Evolutionary conservation across 2,797 vertebrate genomes (phyloP), one percentile per base, ranked within the genome.

Genomic region (Gallinago solitaria): DNA sequence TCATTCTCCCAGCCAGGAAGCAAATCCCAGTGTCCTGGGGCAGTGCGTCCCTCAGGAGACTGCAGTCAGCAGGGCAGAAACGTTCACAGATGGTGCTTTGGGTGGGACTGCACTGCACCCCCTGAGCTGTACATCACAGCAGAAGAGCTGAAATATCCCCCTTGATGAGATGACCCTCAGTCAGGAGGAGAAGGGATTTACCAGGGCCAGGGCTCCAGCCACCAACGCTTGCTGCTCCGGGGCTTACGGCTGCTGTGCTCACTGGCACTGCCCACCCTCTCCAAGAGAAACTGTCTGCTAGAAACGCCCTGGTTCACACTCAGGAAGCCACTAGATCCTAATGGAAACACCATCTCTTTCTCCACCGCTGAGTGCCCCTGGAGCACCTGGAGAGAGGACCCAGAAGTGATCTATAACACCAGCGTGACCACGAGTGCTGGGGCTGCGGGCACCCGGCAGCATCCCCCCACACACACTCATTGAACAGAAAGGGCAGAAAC

Each of bases 401-500:
- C 60, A 54, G 60, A 28, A 88, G 28, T 20, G 8, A 63, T 53
- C 21, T 18, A 0, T 28, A 61, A 53, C 0, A 2, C 54, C 56
- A 82, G 60, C 20, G 5, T 18, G 47, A 45, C 60, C 79, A 25
- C 1, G 16, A 69, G 81, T n/a, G 39, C 41, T 54, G 51, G 39
- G 30, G 20, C 63, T 56, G 61, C 5, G 1, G 0, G 21, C 65
- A 53, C 2, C 0, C 2, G 64, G 57, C 65, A 53, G 41, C 47
- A 30, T 60, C 30, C 50, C 28, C 28, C n/a, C 41, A 4, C 3
- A 5, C 56, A 53, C 20, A 3, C 12, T 63, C 35, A 2, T 64
- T 33, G 71, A 64, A 92, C 71, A 90, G 73, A 64, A 33, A 39
- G 60, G 57, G 23, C 57, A 81, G 83, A 83, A 87, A 77, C 24